Evolutionary conservation across 2,113 vertebrate genomes (phyloP).

Genomic region (Nycticebus coucang): DNA sequence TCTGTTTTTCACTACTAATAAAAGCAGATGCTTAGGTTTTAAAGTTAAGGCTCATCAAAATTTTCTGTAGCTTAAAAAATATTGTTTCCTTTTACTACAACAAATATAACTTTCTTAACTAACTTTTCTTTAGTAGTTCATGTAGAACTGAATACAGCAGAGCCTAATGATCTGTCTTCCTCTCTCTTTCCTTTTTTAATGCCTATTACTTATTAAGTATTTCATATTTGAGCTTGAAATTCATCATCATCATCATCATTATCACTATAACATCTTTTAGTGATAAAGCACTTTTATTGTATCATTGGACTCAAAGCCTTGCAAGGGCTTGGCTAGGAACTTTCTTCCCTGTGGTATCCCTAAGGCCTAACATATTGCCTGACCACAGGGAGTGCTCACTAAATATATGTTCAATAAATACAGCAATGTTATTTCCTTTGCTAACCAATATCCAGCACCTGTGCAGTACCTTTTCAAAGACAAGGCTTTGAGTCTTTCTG

Average conservation of each 20-base stretch:
- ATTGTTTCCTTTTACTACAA: background rate
- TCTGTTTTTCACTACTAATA: background rate
- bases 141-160: background rate
- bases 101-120: background rate
- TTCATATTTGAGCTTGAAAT: slow-evolving; percentile 20
- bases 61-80: background rate
- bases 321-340: background rate
- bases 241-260: background rate
- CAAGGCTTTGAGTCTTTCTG: background rate
- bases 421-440: background rate
- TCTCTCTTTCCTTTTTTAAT: background rate
- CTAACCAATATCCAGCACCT: background rate
- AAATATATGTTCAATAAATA: slow-evolving; percentile 16
- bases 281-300: background rate
- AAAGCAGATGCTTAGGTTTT: background rate
- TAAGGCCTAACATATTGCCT: background rate
- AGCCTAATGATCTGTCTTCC: background rate
- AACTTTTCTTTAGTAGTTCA: background rate
- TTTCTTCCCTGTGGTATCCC: background rate
- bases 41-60: background rate
- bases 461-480: background rate
- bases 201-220: background rate
- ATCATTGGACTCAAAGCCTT: background rate
- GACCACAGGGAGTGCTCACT: background rate
- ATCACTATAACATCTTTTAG: background rate